Conservation (phyloP, 1,140 invertebrate species). For the Leptinotarsa undecemlineata region DNA sequence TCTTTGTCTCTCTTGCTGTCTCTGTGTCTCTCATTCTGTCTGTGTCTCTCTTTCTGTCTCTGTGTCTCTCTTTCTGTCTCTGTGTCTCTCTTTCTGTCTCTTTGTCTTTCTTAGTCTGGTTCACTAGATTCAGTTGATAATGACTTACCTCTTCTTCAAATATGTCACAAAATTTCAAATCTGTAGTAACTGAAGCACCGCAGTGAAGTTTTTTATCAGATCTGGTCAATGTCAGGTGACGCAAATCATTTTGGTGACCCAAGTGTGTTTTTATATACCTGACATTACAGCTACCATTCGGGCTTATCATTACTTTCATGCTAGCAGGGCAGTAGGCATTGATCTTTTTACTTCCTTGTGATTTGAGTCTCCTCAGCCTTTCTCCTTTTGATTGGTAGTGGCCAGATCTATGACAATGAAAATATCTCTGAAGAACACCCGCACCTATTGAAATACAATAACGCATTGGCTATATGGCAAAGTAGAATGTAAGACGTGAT, state of each 20-base stretch:
- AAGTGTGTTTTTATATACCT: slow-evolving; percentile 23
- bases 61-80: too few species aligned
- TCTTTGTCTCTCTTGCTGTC: too few species aligned
- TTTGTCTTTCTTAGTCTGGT: too few species aligned
- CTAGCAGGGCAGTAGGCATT: slow-evolving; percentile 29
- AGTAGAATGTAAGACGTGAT: too few species aligned
- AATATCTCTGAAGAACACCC: slow-evolving; percentile 2
- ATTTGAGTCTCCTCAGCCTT: slow-evolving; percentile 27
- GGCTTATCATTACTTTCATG: slow-evolving; percentile 22
- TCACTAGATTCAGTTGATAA: too few species aligned
- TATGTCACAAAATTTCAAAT: neutral
- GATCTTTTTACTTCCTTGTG: slow-evolving; percentile 31
- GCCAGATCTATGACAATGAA: slow-evolving; percentile 28
- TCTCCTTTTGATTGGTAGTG: slow-evolving; percentile 23
- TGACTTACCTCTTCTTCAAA: neutral
- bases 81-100: too few species aligned
- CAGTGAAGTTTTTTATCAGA: neutral
- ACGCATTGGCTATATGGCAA: too few species aligned
- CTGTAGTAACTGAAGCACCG: neutral
- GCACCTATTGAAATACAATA: neutral
- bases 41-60: too few species aligned
- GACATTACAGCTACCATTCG: slow-evolving; percentile 18
- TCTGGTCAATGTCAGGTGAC: neutral
- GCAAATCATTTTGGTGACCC: slow-evolving; percentile 19
- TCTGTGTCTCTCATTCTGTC: too few species aligned